Conservation (phyloP, 2,797 vertebrate species). For the Perdix hodgsoniae region DNA sequence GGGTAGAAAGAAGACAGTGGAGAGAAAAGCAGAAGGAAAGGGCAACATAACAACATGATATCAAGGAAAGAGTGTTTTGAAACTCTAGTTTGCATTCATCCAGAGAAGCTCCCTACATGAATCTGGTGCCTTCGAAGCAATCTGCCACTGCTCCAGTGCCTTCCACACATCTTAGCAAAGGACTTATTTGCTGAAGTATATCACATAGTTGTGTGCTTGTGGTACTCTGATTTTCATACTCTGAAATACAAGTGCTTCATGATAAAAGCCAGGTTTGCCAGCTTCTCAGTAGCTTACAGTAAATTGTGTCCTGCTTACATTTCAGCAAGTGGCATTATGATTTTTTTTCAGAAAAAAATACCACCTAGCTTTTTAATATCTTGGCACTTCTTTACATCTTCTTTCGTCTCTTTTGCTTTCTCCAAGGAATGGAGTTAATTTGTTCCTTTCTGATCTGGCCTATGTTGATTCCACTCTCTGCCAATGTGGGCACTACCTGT, state of each 20-base stretch:
- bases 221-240: background rate
- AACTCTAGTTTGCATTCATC: background rate
- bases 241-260: background rate
- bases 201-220: background rate
- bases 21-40: background rate
- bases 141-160: background rate
- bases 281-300: background rate
- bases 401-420: background rate
- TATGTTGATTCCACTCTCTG: fast-evolving
- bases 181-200: background rate
- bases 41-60: background rate
- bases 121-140: background rate
- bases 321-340: background rate
- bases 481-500: fast-evolving
- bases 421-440: background rate
- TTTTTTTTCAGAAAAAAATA: background rate
- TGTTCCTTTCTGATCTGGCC: too few species aligned
- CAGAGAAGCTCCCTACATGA: background rate
- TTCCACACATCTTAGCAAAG: background rate
- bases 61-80: background rate
- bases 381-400: background rate
- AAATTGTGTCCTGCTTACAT: background rate
- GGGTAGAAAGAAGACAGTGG: background rate
- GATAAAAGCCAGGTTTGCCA: background rate
- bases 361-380: background rate